These are phyloP conservation scores for Coenonympha glycerion DNA, from an alignment of 2,888 invertebrate species.

Conservation along the genomic window DNA sequence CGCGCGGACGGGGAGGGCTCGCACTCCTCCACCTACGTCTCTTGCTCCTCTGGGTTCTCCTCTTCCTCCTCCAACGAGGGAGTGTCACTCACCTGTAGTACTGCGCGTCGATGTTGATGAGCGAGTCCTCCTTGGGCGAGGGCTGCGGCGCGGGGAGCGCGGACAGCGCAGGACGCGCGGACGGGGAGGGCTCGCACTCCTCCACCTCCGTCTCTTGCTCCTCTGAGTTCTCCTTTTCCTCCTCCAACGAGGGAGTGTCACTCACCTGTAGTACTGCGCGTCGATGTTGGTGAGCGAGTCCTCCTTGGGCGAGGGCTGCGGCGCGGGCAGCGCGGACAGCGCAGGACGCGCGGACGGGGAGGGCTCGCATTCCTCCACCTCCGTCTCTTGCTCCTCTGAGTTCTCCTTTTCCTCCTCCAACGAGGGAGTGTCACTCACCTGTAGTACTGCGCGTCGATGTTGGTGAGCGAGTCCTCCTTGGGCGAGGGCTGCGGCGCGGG, in stretches of 20 bases:
- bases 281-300: conserved; percentile 52
- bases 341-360: conserved; percentile 59
- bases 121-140: conserved; percentile 48
- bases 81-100: conserved; percentile 68
- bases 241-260: conserved; percentile 50
- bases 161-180: conserved; percentile 57
- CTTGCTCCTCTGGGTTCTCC: conserved; percentile 43
- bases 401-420: conserved; percentile 57
- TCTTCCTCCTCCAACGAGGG: too few species aligned
- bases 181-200: conserved; percentile 58
- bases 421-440: conserved; percentile 54
- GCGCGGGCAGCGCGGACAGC: conserved; percentile 52
- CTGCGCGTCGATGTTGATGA: conserved; percentile 53
- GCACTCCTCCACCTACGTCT: conserved; percentile 51
- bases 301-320: conserved; percentile 47
- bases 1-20: conserved; percentile 57
- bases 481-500: conserved; percentile 49
- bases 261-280: conserved; percentile 64
- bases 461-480: conserved; percentile 49
- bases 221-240: conserved; percentile 49
- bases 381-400: conserved; percentile 37
- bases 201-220: conserved; percentile 42
- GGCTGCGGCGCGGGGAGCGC: conserved; percentile 51
- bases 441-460: conserved; percentile 60
- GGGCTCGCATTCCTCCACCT: conserved; percentile 55